Evolutionary conservation across 2,888 invertebrate genomes (phyloP), one percentile per base, ranked within the genome.

Genomic region (Laothoe populi): DNA sequence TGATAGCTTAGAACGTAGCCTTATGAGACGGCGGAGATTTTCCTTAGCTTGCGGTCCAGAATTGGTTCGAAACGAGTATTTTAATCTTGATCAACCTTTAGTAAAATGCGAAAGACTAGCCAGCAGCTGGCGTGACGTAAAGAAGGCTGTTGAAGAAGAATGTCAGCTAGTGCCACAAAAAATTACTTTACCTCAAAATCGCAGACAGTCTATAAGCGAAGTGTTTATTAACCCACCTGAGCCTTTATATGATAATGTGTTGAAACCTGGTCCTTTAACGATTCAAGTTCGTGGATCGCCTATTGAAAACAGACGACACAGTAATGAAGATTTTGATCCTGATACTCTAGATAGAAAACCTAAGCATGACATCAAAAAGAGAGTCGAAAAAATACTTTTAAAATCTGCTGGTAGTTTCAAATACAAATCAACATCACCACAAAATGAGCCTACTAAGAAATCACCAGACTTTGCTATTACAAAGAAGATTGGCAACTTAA

Each of bases 301-400:
- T 0, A 94, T 95, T 62, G 95, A 96, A 75, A 93, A 93, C 16
- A 93, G 94, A 64, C 94, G 95, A 42, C 94, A 95, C 59, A 95
- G 95, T 66, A 95, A 94, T 11, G 96, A 96, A 74, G 95, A 95
- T 63, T 97, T 97, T 77, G 97, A 97, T 79, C 97, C 97, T 0
- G 97, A 97, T 72, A 97, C 97, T 0, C 90, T 97, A 31, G 97
- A 97, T 74, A 93, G 97, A 44, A 97, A 97, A 78, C 95, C 96
- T 0, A 88, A 81, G 64, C 79, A 78, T 44, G 88, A 87, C 66
- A 71, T 71, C 5, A 89, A 86, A 62, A 92, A 92, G 72, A 82
- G 88, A 7, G 88, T 93, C 0, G 93, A 93, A 66, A 92, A 92
- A 76, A 91, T 93, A 71, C 84, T 96, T 0, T 81, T 97, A 0